A percentile compares a stretch with the other conserved stretches of the same genome.
These are phyloP conservation scores for Euwallacea similis DNA, from an alignment of 1,140 invertebrate genomes.

Conservation along the genomic window DNA sequence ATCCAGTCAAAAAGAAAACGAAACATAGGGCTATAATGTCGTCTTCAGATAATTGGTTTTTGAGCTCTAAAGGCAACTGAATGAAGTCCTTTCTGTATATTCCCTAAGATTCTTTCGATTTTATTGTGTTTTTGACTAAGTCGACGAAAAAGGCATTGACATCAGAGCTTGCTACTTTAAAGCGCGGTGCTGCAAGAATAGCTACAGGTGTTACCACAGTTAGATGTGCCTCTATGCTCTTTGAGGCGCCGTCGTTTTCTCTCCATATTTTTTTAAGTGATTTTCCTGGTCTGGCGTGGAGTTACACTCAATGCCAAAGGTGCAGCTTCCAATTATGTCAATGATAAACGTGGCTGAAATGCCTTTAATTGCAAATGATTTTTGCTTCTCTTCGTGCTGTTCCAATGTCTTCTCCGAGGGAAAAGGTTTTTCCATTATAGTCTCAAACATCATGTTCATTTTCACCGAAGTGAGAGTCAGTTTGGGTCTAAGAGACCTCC, in stretches of 20 bases:
- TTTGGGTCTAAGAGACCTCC: conserved; percentile 55
- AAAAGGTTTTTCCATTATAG: conserved; percentile 29
- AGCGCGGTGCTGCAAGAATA: background rate
- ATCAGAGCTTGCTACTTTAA: background rate
- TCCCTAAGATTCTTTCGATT: conserved; percentile 54
- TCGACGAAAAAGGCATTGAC: conserved; percentile 53
- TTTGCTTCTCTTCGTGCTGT: background rate
- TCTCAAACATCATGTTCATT: conserved; percentile 45
- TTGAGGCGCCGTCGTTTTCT: conserved; percentile 46
- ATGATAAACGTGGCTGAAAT: conserved; percentile 33
- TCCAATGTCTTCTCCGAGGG: conserved; percentile 29
- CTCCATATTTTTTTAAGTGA: conserved; percentile 55
- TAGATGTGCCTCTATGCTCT: background rate
- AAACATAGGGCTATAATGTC: conserved; percentile 53
- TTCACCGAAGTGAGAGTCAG: conserved; percentile 56
- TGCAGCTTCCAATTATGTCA: conserved; percentile 34
- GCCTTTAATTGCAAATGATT: conserved; percentile 35
- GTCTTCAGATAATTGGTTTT: conserved; percentile 51
- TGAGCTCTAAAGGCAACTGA: conserved; percentile 58
- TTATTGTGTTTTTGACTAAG: conserved; percentile 53
- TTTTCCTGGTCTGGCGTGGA: conserved; percentile 41
- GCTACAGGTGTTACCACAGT: background rate
- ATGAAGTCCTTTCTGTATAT: conserved; percentile 57
- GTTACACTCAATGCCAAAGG: conserved; percentile 56
- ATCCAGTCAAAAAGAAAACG: conserved; percentile 59